phyloP scores from a whole-genome alignment of 2,797 vertebrate genomes.

The Peromyscus eremicus region DNA sequence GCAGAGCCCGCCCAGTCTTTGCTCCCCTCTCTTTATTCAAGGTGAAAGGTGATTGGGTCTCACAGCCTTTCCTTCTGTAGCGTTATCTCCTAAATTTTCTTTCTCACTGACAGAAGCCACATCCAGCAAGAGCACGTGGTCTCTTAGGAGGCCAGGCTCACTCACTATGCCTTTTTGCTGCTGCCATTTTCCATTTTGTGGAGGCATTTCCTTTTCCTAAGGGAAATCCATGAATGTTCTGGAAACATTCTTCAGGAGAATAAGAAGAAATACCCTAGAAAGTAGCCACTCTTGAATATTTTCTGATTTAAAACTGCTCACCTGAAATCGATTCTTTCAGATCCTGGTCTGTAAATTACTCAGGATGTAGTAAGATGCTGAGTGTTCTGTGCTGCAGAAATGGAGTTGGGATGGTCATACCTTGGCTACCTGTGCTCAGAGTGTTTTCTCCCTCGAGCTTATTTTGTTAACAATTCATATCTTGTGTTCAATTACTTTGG shows the following conservation, averaged over 20 bases:
- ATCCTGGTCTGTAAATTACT: slow-evolving; percentile 18
- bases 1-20: not conserved
- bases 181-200: not conserved
- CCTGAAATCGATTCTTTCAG: slow-evolving; percentile 86
- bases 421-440: slow-evolving; percentile 75
- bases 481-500: slow-evolving; percentile 69
- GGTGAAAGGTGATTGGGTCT: not conserved
- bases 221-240: not conserved
- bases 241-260: slow-evolving; percentile 32
- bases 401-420: slow-evolving; percentile 81
- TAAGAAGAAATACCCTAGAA: not conserved
- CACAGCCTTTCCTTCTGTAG: not conserved
- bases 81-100: not conserved
- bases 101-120: slow-evolving; percentile 27
- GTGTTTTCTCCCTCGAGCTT: slow-evolving; percentile 76
- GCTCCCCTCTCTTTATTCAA: not conserved
- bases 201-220: slow-evolving; percentile 26
- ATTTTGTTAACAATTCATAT: slow-evolving; percentile 53
- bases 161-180: not conserved
- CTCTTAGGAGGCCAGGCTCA: not conserved
- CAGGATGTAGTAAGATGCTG: slow-evolving; percentile 71
- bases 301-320: slow-evolving; percentile 87
- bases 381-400: slow-evolving; percentile 86
- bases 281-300: slow-evolving; percentile 13
- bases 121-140: not conserved